Conservation (phyloP, 2,888 invertebrate species). For the Lordiphosa fenestrarum region DNA sequence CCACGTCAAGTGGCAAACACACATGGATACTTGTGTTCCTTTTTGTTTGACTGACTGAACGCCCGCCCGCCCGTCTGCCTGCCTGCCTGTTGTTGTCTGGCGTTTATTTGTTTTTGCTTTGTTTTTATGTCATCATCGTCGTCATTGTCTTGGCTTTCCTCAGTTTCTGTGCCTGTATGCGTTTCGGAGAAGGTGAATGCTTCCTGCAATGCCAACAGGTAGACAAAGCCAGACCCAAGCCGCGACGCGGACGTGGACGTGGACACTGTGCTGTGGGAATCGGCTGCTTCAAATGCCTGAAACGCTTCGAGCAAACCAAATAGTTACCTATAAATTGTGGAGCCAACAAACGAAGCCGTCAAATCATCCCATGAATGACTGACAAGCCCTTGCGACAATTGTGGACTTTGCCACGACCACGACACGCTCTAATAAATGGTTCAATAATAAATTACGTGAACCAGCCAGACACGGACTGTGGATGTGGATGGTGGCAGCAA, state of each 20-base stretch:
- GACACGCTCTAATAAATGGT: constrained; percentile 70
- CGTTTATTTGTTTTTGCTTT: constrained; percentile 34
- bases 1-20: constrained; percentile 57
- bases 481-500: too few species aligned
- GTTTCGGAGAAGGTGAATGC: constrained; percentile 60
- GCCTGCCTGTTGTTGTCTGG: constrained; percentile 15
- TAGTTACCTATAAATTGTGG: constrained; percentile 57
- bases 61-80: constrained; percentile 3
- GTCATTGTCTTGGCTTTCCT: constrained; percentile 19
- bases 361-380: constrained; percentile 56
- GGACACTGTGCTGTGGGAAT: constrained; percentile 53
- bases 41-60: constrained; percentile 43
- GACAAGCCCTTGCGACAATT: constrained; percentile 66
- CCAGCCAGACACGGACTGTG: constrained; percentile 25
- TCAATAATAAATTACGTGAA: constrained; percentile 63
- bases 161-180: constrained; percentile 16
- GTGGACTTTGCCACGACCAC: constrained; percentile 35
- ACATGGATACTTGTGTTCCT: constrained; percentile 40
- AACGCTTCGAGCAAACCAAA: constrained; percentile 46
- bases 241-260: constrained; percentile 17
- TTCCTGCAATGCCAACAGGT: constrained; percentile 75
- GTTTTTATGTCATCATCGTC: constrained; percentile 40
- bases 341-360: constrained; percentile 53
- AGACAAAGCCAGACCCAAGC: constrained; percentile 47
- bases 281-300: constrained; percentile 57